Conservation (phyloP, 2,113 vertebrate genomes). For the Corvus hawaiiensis region DNA sequence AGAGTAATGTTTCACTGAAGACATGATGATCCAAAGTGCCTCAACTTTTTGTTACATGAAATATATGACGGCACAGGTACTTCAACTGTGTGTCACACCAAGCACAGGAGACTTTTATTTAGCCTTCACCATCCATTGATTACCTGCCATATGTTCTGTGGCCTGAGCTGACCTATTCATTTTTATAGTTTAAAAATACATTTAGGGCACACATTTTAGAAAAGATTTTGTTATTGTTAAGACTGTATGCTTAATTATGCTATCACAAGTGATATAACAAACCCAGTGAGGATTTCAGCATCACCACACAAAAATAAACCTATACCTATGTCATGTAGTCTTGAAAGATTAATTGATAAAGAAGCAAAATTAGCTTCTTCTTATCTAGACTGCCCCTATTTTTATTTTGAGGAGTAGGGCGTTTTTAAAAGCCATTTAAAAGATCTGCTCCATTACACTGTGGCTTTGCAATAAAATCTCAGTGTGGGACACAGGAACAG, state of each 20-base stretch:
- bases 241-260: neutral
- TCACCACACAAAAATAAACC: neutral
- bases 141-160: neutral
- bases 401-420: neutral
- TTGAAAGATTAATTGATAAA: neutral
- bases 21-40: neutral
- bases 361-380: neutral
- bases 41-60: neutral
- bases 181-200: neutral
- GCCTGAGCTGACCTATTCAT: neutral
- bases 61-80: neutral
- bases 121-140: neutral
- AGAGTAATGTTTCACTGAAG: neutral
- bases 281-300: neutral
- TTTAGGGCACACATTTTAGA: neutral
- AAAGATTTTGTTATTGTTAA: neutral
- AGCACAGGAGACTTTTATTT: neutral
- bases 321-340: neutral
- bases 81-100: neutral
- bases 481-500: conserved; percentile 35
- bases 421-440: neutral
- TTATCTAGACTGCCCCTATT: neutral
- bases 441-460: conserved; percentile 18
- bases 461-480: conserved; percentile 32
- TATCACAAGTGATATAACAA: neutral